Base-by-base conservation (phyloP, 2,888 invertebrate genomes). In the Venusia cambrica region DNA sequence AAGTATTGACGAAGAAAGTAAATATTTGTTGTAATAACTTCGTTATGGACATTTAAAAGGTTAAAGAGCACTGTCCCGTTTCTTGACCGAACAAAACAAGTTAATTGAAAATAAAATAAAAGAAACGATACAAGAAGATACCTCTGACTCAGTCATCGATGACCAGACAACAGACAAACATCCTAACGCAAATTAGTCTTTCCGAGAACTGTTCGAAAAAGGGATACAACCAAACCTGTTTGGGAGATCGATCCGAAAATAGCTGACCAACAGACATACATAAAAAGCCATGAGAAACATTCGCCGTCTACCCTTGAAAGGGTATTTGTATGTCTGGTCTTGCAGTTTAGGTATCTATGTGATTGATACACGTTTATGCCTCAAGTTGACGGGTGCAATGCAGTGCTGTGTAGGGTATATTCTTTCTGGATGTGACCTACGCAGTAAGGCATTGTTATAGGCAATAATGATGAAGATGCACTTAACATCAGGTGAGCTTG, bases 261-360 rank as follows among this genome's bases (percentile, higher is more conserved):
- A 64, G 51, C 52, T 54, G 59, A 59, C n/a, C n/a, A n/a, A n/a
- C 62, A 51, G 45, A 51, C 51, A 64, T 65, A 65, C 64, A 65
- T 57, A 62, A 62, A 57, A 64, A 46, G 48, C 51, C 51, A 47
- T 49, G 55, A 49, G 65, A 65, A 67, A 64, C 61, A 71, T 44
- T 47, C 54, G 46, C 49, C 27, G 51, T 29, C 46, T 32, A 25
- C 27, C 24, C 40, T 35, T 33, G 36, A 54, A 60, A 51, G 57
- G 59, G 45, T 70, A 56, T 73, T 73, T 71, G n/a, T n/a, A n/a
- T n/a, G n/a, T n/a, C n/a, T n/a, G n/a, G n/a, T n/a, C n/a, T n/a
- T n/a, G n/a, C n/a, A n/a, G n/a, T n/a, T n/a, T n/a, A n/a, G n/a
- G n/a, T n/a, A n/a, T n/a, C n/a, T n/a, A n/a, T n/a, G n/a, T n/a